Evolutionary conservation across 1,140 invertebrate species (phyloP).

Genomic region (Sycophaga agraensis): DNA sequence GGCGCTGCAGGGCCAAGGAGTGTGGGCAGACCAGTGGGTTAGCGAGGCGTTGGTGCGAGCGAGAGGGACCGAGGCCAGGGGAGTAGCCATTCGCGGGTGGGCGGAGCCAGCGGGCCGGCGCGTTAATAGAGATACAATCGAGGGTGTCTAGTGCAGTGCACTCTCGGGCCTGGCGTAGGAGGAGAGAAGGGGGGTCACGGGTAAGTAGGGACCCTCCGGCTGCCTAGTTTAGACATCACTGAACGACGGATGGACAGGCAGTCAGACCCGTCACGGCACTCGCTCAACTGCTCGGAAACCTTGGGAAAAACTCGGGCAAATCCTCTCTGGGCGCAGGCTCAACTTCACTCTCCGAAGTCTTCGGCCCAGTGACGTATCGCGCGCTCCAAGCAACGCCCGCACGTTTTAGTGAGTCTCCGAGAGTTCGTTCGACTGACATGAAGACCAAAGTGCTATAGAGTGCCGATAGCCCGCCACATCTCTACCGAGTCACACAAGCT

Average conservation of each 20-base stretch:
- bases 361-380: not conserved
- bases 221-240: slow-evolving; percentile 58
- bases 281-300: slow-evolving; percentile 51
- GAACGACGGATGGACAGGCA: slow-evolving; percentile 58
- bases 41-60: not conserved
- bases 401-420: no score
- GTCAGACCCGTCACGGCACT: slow-evolving; percentile 57
- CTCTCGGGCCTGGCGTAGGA: slow-evolving; percentile 37
- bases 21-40: slow-evolving; percentile 10
- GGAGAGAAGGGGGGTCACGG: slow-evolving; percentile 41
- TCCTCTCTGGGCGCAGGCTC: not conserved
- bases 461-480: no score
- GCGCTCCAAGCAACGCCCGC: not conserved
- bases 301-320: slow-evolving; percentile 40
- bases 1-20: no score
- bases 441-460: no score
- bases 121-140: slow-evolving; percentile 61
- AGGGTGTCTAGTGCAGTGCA: slow-evolving; percentile 54
- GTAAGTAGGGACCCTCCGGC: slow-evolving; percentile 53
- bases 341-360: not conserved
- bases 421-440: no score
- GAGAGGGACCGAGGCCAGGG: not conserved
- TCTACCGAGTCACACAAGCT: no score
- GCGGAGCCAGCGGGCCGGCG: slow-evolving; percentile 43
- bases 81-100: slow-evolving; percentile 30